Evolutionary conservation across 2,888 invertebrate genomes (phyloP).

Genomic region (Cephalotes varians): DNA sequence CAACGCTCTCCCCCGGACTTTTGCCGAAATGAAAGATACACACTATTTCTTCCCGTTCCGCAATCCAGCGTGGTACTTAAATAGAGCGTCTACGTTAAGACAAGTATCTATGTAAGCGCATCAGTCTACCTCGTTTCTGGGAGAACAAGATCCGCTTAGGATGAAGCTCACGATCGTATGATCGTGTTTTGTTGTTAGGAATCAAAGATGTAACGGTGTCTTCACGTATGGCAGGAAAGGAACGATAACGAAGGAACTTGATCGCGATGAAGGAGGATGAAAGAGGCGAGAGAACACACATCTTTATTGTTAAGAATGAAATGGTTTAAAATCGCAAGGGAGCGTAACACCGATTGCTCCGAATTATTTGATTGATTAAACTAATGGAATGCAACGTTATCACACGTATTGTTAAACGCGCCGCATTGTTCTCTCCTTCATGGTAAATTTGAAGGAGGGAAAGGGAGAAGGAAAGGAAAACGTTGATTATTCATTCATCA

Average conservation of each 20-base stretch:
- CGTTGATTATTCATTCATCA: slow-evolving; percentile 56
- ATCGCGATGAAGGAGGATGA: background rate
- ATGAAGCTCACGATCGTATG: background rate
- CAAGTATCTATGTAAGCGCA: background rate
- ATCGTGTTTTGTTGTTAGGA: background rate
- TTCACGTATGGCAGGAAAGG: background rate
- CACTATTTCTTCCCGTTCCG: background rate
- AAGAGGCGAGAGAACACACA: background rate
- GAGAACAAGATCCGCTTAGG: background rate
- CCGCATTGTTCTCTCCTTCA: slow-evolving; percentile 4
- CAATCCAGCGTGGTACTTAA: slow-evolving; percentile 12
- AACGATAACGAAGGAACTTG: slow-evolving; percentile 18
- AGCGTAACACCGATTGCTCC: background rate
- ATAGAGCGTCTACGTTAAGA: background rate
- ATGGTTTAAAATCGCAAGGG: background rate
- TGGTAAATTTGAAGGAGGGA: background rate
- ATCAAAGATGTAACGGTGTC: background rate
- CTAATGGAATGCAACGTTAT: slow-evolving; percentile 12
- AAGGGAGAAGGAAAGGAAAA: background rate
- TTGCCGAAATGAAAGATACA: slow-evolving; percentile 6
- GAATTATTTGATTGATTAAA: slow-evolving; percentile 11
- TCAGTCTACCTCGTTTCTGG: background rate
- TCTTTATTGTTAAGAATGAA: background rate
- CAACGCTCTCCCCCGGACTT: background rate
- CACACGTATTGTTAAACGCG: background rate